Evolutionary conservation across 2,797 vertebrate genomes (phyloP).

Genomic region (Sylvilagus floridanus): DNA sequence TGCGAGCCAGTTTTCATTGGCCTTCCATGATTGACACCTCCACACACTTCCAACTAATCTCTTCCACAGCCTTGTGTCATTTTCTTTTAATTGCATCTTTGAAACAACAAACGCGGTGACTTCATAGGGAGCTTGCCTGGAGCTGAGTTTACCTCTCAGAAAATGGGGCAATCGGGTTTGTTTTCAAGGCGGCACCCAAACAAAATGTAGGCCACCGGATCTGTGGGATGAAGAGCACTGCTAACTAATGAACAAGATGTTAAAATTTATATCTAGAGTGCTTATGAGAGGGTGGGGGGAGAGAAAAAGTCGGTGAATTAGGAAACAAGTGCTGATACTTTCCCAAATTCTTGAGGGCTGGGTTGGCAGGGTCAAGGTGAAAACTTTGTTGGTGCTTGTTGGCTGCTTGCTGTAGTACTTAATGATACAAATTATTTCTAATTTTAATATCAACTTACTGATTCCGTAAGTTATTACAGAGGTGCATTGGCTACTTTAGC

Average conservation of each 20-base stretch:
- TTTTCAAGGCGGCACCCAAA: conserved; percentile 85
- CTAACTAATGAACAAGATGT: conserved; percentile 65
- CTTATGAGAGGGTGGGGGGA: conserved; percentile 65
- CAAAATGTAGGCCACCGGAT: conserved; percentile 83
- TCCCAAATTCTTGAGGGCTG: conserved; percentile 58
- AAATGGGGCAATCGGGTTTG: conserved; percentile 87
- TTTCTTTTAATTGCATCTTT: conserved; percentile 87
- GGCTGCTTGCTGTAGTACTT: conserved; percentile 25
- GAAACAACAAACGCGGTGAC: conserved; percentile 88
- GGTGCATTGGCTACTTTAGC: not conserved
- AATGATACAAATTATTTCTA: conserved; percentile 8
- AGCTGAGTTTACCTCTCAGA: conserved; percentile 84
- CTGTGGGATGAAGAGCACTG: conserved; percentile 62
- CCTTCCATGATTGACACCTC: conserved; percentile 83
- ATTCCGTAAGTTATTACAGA: conserved; percentile 25
- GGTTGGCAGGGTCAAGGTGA: conserved; percentile 60
- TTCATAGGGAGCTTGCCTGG: conserved; percentile 86
- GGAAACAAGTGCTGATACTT: conserved; percentile 42
- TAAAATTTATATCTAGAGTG: conserved; percentile 69
- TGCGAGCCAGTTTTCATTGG: conserved; percentile 76
- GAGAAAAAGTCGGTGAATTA: conserved; percentile 38
- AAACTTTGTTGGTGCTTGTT: conserved; percentile 38
- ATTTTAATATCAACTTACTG: not conserved
- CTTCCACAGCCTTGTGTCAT: conserved; percentile 84
- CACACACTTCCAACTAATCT: conserved; percentile 81